A percentile compares a stretch with the other conserved stretches of the same genome.
phyloP scores from a whole-genome alignment of 2,888 invertebrate species.

The Idaea dimidiata region DNA sequence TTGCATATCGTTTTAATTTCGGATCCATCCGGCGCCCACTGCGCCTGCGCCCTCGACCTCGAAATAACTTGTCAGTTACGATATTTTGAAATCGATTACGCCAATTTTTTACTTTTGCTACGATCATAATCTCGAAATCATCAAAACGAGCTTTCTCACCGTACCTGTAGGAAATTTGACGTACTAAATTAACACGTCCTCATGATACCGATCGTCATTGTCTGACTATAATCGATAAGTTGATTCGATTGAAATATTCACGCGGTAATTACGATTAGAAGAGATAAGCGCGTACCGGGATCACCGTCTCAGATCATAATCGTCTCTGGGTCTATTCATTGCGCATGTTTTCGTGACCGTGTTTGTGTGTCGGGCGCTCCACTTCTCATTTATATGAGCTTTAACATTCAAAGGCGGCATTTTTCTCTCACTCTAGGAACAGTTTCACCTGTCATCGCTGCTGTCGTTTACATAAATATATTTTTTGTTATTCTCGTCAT shows the following conservation, averaged over 20 bases:
- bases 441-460: conserved; percentile 68
- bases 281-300: conserved; percentile 58
- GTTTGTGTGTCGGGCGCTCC: conserved; percentile 46
- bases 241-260: conserved; percentile 74
- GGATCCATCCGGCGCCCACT: conserved; percentile 74
- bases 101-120: conserved; percentile 62
- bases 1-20: conserved; percentile 78
- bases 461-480: conserved; percentile 66
- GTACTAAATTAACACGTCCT: conserved; percentile 64
- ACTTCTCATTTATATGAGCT: conserved; percentile 50
- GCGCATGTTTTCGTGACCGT: conserved; percentile 55
- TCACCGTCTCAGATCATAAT: conserved; percentile 53
- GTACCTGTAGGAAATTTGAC: conserved; percentile 45
- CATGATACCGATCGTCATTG: conserved; percentile 65
- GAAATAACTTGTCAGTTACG: conserved; percentile 65
- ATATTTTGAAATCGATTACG: conserved; percentile 73
- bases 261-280: conserved; percentile 70
- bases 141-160: conserved; percentile 38
- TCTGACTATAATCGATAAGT: conserved; percentile 66
- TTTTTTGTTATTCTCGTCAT: conserved; percentile 66
- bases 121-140: conserved; percentile 60
- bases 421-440: conserved; percentile 58
- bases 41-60: conserved; percentile 66
- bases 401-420: conserved; percentile 57
- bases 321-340: conserved; percentile 49